Conservation (phyloP, 2,113 vertebrate genomes). For the Scalopus aquaticus region DNA sequence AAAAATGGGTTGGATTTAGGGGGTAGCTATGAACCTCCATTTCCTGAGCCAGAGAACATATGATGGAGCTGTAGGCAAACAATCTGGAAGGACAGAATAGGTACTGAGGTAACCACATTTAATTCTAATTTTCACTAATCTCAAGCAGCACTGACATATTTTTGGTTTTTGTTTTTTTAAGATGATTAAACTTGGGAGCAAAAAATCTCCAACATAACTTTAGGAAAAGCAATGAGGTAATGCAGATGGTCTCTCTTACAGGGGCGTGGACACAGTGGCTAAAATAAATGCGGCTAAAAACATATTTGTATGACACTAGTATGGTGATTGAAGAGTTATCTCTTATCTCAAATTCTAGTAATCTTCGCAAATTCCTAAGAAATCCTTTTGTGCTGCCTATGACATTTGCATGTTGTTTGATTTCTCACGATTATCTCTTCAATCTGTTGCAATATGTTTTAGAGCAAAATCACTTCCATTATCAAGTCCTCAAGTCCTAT, state of each 20-base stretch:
- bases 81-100: neutral
- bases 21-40: neutral
- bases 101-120: neutral
- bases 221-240: neutral
- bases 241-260: neutral
- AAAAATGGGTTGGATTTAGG: neutral
- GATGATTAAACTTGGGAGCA: neutral
- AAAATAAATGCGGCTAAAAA: neutral
- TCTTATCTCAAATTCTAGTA: constrained; percentile 5
- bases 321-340: neutral
- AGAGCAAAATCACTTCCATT: constrained; percentile 41
- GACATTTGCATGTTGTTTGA: constrained; percentile 37
- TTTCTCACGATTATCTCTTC: neutral
- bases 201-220: neutral
- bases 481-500: constrained; percentile 4
- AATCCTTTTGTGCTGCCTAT: neutral
- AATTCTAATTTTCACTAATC: neutral
- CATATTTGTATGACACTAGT: neutral
- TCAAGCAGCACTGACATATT: neutral
- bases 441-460: constrained; percentile 7
- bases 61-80: neutral
- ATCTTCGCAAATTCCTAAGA: constrained; percentile 8
- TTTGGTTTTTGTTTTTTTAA: neutral
- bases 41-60: neutral
- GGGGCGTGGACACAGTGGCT: neutral